These are phyloP conservation scores for Chionis minor DNA, from an alignment of 2,113 vertebrate genomes.

Conservation along the genomic window DNA sequence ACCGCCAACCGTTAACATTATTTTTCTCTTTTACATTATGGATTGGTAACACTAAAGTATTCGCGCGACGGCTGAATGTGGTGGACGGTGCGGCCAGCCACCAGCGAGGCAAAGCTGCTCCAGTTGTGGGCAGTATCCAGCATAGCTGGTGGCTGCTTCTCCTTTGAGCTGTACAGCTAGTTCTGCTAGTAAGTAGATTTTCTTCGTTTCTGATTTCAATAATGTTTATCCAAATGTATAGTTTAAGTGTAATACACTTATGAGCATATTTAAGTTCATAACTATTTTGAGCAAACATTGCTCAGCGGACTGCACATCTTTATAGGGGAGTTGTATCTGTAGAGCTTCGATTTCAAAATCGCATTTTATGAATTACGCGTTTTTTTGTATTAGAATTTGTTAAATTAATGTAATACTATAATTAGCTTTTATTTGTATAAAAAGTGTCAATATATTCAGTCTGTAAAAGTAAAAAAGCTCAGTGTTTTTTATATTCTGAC, in stretches of 20 bases:
- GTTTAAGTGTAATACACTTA: constrained; percentile 34
- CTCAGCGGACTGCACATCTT: constrained; percentile 52
- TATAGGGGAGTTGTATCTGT: constrained; percentile 33
- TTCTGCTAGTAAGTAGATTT: neutral
- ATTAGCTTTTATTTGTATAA: constrained; percentile 72
- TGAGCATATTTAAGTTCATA: constrained; percentile 11
- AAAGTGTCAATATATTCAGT: constrained; percentile 62
- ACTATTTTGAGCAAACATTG: constrained; percentile 52
- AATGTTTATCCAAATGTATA: constrained; percentile 22
- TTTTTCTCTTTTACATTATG: neutral
- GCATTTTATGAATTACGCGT: constrained; percentile 26
- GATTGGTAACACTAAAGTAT: neutral
- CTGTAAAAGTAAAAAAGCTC: neutral
- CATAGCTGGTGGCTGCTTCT: constrained; percentile 8
- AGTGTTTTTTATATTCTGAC: neutral
- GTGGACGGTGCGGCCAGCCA: neutral
- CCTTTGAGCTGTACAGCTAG: neutral
- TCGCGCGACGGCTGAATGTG: neutral
- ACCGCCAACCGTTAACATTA: neutral
- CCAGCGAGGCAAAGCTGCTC: neutral
- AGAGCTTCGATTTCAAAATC: constrained; percentile 59
- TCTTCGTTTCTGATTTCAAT: constrained; percentile 27
- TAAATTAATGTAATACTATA: constrained; percentile 63
- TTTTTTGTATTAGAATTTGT: constrained; percentile 70
- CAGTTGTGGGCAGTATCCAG: accelerated